Conservation (phyloP, 2,888 invertebrate species). For the Acanthosepion lycidas region DNA sequence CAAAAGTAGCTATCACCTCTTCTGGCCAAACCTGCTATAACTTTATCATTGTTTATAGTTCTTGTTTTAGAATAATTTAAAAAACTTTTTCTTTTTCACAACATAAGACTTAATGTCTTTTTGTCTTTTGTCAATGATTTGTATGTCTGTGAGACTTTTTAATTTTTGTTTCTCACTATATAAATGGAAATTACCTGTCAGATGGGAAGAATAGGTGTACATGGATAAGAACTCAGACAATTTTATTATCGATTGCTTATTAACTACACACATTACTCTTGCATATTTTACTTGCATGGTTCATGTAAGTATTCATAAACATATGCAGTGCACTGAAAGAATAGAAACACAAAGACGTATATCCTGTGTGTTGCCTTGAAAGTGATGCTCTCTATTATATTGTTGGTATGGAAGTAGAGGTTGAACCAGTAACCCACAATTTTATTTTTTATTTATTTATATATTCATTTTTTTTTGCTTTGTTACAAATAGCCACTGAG, state of each 20-base stretch:
- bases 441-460: no score
- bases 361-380: no score
- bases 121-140: not conserved
- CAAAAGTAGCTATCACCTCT: not conserved
- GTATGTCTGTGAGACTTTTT: not conserved
- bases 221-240: not conserved
- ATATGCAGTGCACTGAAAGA: no score
- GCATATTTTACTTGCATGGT: not conserved
- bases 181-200: slow-evolving; percentile 8
- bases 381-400: no score
- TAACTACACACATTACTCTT: not conserved
- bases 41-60: not conserved
- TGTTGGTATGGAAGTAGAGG: no score
- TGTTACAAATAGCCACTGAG: no score
- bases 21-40: not conserved
- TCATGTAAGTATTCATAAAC: no score
- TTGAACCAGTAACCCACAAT: no score
- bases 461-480: no score
- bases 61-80: not conserved
- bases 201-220: not conserved
- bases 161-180: not conserved
- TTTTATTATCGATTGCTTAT: not conserved
- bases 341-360: no score
- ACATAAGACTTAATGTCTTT: not conserved
- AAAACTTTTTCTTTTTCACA: not conserved